These are phyloP conservation scores for Labeo rohita DNA, from an alignment of 2,113 vertebrate genomes.

Conservation along the genomic window DNA sequence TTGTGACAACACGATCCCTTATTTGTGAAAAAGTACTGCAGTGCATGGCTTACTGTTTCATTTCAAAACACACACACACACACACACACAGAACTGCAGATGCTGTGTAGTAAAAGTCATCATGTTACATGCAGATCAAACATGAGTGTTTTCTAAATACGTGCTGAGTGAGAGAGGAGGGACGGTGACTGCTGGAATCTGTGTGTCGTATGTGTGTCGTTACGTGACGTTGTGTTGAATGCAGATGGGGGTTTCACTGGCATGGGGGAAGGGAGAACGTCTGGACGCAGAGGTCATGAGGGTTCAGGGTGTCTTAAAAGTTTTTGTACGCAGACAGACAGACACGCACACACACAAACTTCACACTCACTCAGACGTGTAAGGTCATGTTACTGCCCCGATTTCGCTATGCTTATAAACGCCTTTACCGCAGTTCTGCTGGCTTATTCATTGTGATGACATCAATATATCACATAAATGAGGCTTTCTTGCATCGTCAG, in stretches of 20 bases:
- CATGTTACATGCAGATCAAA: constrained; percentile 6
- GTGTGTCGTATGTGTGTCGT: not conserved
- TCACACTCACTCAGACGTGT: constrained; percentile 9
- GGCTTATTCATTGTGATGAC: not conserved
- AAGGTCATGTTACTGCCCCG: not conserved
- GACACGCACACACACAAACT: not conserved
- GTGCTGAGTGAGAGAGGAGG: constrained; percentile 20
- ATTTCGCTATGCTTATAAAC: not conserved
- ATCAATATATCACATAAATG: not conserved
- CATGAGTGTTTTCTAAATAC: constrained; percentile 1
- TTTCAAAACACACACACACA: not conserved
- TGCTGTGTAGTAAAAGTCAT: not conserved
- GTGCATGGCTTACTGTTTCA: not conserved
- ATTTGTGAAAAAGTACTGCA: not conserved
- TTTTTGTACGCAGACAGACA: not conserved
- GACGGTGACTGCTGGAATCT: not conserved
- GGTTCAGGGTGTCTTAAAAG: constrained; percentile 40
- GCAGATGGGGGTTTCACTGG: constrained; percentile 43
- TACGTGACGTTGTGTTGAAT: constrained; percentile 56
- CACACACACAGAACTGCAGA: not conserved
- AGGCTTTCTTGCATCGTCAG: not conserved
- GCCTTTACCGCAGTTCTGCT: not conserved
- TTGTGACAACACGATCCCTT: not conserved
- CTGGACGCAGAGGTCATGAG: constrained; percentile 47
- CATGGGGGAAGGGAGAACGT: constrained; percentile 44